Base-by-base conservation (phyloP, 2,797 vertebrate species). In the Aselliscus stoliczkanus region DNA sequence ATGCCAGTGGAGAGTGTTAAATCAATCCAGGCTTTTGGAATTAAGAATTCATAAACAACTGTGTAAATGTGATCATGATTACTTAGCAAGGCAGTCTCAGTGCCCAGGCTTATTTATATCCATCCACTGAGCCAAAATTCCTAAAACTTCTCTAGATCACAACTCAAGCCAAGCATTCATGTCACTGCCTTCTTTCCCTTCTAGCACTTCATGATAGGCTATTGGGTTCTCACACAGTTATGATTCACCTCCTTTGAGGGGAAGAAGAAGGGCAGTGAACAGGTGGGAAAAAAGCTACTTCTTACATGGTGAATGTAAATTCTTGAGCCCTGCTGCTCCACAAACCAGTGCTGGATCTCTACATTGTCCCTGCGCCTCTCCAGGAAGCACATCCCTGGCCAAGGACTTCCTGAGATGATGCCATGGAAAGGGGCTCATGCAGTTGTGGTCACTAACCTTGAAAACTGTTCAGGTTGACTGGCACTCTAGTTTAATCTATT, bases 71-170 rank as follows among this genome's bases (percentile, higher is more conserved):
- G 15, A 85, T 72, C 7, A 54, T 20, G 25, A 70, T 56, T 62
- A 64, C 29, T 1, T 25, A 93, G 21, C 42, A 84, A 93, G 11
- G 58, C 15, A 64, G 27, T 70, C n/a, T 82, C 12, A 92, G 79
- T 27, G 27, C 1, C 9, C 42, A 82, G 23, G 47, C 47, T 50
- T 50, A 75, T 18, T 87, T 58, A 54, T 58, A 37, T 20, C 25
- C 44, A 69, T 23, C 3, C 4, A 23, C 6, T 70, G 67, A 94
- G 21, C 5, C 37, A 72, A 92, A 62, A 72, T 93, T 18, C n/a
- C 31, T 92, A 77, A 93, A 21, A 11, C 37, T 95, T 91, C 42
- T 64, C 54, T 82, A 79, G 29, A 47, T 37, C 47, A 81, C 42
- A 75, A 73, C 4, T 84, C 54, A 87, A 72, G 25, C 9, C 7